phyloP scores from a whole-genome alignment of 2,888 invertebrate species.

The Venusia cambrica region DNA sequence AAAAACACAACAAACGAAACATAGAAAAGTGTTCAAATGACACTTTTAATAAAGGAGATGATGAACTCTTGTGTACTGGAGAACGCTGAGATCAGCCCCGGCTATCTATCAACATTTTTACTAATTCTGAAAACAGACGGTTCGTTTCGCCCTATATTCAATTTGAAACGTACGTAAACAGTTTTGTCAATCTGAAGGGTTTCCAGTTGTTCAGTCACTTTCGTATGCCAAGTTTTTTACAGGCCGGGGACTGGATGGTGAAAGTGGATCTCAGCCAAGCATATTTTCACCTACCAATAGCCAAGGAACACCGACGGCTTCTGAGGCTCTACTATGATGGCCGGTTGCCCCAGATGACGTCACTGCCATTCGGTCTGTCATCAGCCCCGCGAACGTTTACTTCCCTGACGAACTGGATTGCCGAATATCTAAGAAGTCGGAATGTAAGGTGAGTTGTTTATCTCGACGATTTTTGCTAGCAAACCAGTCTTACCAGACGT shows the following conservation, averaged over 20 bases:
- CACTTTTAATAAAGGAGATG: not conserved
- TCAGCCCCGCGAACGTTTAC: conserved; percentile 7
- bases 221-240: not conserved
- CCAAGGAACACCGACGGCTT: not conserved
- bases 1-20: too few relatives aligned
- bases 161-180: not conserved
- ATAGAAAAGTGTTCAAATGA: too few relatives aligned
- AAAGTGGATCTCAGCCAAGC: conserved; percentile 3
- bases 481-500: not conserved
- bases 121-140: conserved; percentile 1
- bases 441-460: conserved; percentile 1
- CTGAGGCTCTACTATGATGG: not conserved
- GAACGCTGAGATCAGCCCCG: conserved; percentile 2
- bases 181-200: not conserved
- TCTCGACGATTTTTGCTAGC: conserved; percentile 10
- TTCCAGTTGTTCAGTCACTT: not conserved
- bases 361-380: not conserved
- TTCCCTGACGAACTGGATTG: conserved; percentile 2
- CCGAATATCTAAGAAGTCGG: conserved; percentile 1
- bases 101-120: not conserved
- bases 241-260: conserved; percentile 1
- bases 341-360: not conserved
- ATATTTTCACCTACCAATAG: conserved; percentile 1
- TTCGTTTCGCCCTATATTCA: not conserved
- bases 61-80: not conserved